Evolutionary conservation across 2,113 vertebrate genomes (phyloP).

Genomic region (Ptyas mucosa): DNA sequence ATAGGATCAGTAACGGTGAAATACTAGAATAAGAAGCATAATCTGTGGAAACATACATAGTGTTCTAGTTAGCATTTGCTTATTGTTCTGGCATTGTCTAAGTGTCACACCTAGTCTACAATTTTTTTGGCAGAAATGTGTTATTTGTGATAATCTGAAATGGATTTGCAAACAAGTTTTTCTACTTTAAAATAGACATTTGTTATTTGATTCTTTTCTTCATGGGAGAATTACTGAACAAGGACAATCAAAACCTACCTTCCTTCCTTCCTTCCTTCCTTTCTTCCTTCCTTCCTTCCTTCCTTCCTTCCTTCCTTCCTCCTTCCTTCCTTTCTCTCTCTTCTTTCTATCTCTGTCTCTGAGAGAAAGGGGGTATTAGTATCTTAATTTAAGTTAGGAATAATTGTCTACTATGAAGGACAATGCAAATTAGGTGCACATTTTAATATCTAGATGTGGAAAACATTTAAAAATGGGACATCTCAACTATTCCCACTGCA

Average conservation of each 20-base stretch:
- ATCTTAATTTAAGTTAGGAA: neutral
- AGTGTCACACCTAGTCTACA: neutral
- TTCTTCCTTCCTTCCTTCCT: too few species aligned
- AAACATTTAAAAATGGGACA: neutral
- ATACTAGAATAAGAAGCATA: neutral
- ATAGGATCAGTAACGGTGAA: neutral
- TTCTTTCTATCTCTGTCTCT: too few species aligned
- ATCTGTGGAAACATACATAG: neutral
- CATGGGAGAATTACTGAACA: neutral
- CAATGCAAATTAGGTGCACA: neutral
- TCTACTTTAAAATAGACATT: neutral
- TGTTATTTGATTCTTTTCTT: neutral
- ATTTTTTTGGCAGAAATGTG: neutral
- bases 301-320: too few species aligned
- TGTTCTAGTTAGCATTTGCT: neutral
- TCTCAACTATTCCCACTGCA: neutral
- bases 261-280: too few species aligned
- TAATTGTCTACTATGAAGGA: neutral
- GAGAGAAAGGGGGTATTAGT: too few species aligned
- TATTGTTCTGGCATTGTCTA: neutral
- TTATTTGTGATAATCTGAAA: neutral
- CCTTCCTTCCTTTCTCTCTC: rapidly evolving
- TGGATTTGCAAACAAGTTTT: neutral
- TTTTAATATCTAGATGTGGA: neutral
- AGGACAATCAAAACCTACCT: neutral